These are phyloP conservation scores for Ectropis grisescens DNA, from an alignment of 1,140 invertebrate genomes.

Conservation along the genomic window DNA sequence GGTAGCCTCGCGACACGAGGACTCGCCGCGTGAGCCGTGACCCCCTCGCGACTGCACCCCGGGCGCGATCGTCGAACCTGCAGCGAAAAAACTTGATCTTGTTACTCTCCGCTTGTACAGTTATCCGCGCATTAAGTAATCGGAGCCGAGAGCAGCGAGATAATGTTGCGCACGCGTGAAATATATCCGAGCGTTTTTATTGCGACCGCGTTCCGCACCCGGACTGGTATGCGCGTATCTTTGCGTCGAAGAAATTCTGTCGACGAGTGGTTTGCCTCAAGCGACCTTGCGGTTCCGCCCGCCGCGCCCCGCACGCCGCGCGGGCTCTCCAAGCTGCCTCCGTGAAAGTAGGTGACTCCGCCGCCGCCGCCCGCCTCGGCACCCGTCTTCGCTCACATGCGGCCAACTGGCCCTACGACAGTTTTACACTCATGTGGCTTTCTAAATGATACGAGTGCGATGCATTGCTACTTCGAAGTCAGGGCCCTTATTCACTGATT, in stretches of 20 bases:
- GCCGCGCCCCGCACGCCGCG: slow-evolving; percentile 6
- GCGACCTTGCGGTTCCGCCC: slow-evolving; percentile 44
- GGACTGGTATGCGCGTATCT: slow-evolving; percentile 62
- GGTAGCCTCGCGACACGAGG: no score
- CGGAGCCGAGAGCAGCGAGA: slow-evolving; percentile 56
- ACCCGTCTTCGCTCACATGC: slow-evolving; percentile 18
- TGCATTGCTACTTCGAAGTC: no score
- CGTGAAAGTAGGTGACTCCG: slow-evolving; percentile 64
- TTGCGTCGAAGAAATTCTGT: slow-evolving; percentile 52
- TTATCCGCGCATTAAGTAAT: slow-evolving; percentile 65
- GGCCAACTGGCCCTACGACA: slow-evolving; percentile 25
- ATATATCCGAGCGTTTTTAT: slow-evolving; percentile 65
- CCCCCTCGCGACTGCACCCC: slow-evolving; percentile 24
- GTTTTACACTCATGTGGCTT: slow-evolving; percentile 35
- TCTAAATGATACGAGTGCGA: no score
- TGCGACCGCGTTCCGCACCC: slow-evolving; percentile 55
- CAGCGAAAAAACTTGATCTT: slow-evolving; percentile 56
- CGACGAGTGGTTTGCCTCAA: slow-evolving; percentile 64
- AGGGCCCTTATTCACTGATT: no score
- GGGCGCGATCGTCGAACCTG: slow-evolving; percentile 55
- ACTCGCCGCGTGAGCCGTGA: no score
- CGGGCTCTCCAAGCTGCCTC: slow-evolving; percentile 23
- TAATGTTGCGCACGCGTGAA: slow-evolving; percentile 66
- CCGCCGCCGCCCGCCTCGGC: slow-evolving; percentile 12
- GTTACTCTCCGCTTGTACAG: slow-evolving; percentile 55